Evolutionary conservation across 1,140 invertebrate species (phyloP), one percentile per base, ranked within the genome.

Genomic region (Glossosoma conforme): DNA sequence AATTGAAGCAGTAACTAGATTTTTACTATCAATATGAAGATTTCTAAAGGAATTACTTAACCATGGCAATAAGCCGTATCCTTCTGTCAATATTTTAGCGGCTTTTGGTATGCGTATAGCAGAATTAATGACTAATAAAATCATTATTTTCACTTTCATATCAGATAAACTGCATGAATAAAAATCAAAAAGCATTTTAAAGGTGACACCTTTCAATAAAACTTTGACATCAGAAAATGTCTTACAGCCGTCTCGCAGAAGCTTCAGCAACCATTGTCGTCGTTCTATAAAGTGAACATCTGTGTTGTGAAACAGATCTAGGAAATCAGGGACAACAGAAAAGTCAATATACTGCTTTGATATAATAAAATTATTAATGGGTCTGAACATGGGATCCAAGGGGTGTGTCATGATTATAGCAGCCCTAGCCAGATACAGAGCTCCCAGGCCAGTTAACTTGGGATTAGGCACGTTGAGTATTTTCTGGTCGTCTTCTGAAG

Each of bases 311-410:
- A 88, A 81, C 10, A 89, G 74, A 44, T 80, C 82, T 21, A 86
- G 76, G 50, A 89, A 81, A 66, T 89, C 88, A 3, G 88, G 87
- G n/a, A 89, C 80, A n/a, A 79, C 75, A 2, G 74, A 74, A 1
- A 88, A 66, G 63, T 87, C 79, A 3, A 88, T 64, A 8, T 74
- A 69, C 22, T 81, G 76, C 65, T 86, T 88, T 0, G 84, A 80
- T 60, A 83, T 77, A 6, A 90, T 63, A 66, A 87, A 89, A 41
- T 78, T 77, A 42, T 84, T 81, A 0, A 89, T 65, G 2, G 81
- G 75, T 42, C 71, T 69, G 60, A 85, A 89, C 51, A 91, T 71
- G 1, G 79, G 74, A 58, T 87, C 74, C 6, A 76, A 69, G n/a
- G 85, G 84, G 49, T 83, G 75, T 0, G 81, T 78, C 15, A 84